Evolutionary conservation across 1,140 invertebrate species (phyloP).

Genomic region (Frieseomelitta varia): DNA sequence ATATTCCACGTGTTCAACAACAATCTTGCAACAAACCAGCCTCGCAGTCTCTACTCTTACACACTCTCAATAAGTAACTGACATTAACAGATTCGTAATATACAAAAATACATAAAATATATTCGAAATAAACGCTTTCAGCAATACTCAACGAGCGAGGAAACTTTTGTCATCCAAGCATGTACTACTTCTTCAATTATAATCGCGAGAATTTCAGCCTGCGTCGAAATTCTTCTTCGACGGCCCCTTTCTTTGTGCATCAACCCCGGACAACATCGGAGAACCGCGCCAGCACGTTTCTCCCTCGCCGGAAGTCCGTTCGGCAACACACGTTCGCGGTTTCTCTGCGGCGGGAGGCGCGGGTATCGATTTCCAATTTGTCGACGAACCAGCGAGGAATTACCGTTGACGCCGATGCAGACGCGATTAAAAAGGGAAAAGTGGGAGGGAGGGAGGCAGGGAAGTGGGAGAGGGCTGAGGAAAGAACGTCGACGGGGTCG

Average conservation of each 20-base stretch:
- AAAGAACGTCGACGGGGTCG: slow-evolving; percentile 4
- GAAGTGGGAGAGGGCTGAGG: too few relatives aligned
- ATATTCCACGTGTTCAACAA: neutral
- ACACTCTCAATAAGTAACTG: neutral
- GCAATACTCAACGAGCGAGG: too few relatives aligned
- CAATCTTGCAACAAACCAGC: neutral
- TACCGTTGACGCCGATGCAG: slow-evolving; percentile 40
- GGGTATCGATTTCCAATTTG: slow-evolving; percentile 71
- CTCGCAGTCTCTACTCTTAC: too few relatives aligned
- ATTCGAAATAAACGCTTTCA: too few relatives aligned
- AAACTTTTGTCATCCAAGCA: too few relatives aligned
- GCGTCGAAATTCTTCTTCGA: too few relatives aligned
- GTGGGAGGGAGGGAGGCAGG: too few relatives aligned
- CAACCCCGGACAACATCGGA: neutral
- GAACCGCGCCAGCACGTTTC: neutral
- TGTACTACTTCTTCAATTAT: too few relatives aligned
- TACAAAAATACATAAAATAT: too few relatives aligned
- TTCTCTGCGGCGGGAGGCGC: neutral
- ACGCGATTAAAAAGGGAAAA: slow-evolving; percentile 21
- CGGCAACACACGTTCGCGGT: slow-evolving; percentile 22
- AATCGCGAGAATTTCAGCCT: too few relatives aligned
- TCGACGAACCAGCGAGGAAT: slow-evolving; percentile 54
- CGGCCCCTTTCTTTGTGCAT: rapidly evolving
- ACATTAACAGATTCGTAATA: neutral
- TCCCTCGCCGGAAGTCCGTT: neutral